Conservation (phyloP, 2,113 vertebrate genomes). For the Dipodomys spectabilis region DNA sequence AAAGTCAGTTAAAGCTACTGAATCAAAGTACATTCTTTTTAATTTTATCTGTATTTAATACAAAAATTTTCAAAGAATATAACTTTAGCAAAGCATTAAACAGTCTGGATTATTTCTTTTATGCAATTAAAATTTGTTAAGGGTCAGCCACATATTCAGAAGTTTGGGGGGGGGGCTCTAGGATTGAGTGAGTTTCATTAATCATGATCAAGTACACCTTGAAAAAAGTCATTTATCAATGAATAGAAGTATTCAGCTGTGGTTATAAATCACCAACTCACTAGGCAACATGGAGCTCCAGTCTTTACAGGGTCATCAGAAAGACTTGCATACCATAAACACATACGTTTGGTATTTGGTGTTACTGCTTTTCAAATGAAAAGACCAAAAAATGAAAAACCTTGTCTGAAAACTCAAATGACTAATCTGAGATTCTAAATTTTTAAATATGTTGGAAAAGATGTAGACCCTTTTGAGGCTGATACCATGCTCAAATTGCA, state of each 20-base stretch:
- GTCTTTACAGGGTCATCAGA: slow-evolving; percentile 35
- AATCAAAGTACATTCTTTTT: background rate
- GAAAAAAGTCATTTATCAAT: slow-evolving; percentile 16
- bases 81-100: background rate
- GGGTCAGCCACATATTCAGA: background rate
- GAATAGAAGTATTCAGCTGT: slow-evolving; percentile 63
- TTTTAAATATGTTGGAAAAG: slow-evolving; percentile 17
- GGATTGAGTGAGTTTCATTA: slow-evolving; percentile 57
- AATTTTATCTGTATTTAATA: slow-evolving; percentile 27
- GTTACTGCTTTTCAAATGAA: slow-evolving; percentile 43
- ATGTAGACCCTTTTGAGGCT: background rate
- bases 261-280: slow-evolving; percentile 63
- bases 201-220: slow-evolving; percentile 58
- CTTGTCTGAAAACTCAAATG: slow-evolving; percentile 14
- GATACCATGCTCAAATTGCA: background rate
- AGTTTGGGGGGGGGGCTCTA: background rate
- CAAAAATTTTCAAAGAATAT: background rate
- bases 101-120: background rate
- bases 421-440: background rate
- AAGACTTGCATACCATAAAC: slow-evolving; percentile 33
- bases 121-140: slow-evolving; percentile 23
- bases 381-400: background rate
- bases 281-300: slow-evolving; percentile 19
- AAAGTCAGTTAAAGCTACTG: slow-evolving; percentile 1
- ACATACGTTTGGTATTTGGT: slow-evolving; percentile 47